A percentile compares a stretch with the other conserved stretches of the same genome.
These are phyloP conservation scores for Caenorhabditis latens DNA, from an alignment of 1,140 invertebrate species.

Conservation along the genomic window DNA sequence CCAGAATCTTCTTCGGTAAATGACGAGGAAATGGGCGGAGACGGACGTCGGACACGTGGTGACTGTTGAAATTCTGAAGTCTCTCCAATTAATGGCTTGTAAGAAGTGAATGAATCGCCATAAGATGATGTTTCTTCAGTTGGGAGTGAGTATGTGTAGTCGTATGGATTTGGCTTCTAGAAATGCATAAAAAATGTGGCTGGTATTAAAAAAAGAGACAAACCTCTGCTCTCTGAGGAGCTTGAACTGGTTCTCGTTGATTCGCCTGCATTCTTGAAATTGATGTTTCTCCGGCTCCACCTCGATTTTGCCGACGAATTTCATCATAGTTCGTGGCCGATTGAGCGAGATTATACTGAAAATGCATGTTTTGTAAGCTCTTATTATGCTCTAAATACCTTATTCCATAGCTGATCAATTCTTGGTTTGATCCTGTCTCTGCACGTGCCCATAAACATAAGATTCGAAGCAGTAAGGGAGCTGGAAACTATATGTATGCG, in stretches of 20 bases:
- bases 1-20: neutral
- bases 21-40: slow-evolving; percentile 7
- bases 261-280: neutral
- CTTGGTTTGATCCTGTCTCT: slow-evolving; percentile 52
- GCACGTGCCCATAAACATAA: slow-evolving; percentile 59
- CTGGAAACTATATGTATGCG: neutral
- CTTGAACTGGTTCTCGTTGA: neutral
- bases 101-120: slow-evolving; percentile 27
- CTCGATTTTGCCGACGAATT: slow-evolving; percentile 45
- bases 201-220: neutral
- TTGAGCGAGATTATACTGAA: slow-evolving; percentile 9
- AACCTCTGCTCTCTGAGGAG: neutral
- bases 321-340: slow-evolving; percentile 44
- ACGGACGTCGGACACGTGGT: neutral
- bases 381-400: neutral
- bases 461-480: slow-evolving; percentile 55
- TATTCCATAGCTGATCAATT: slow-evolving; percentile 57
- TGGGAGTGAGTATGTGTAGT: neutral
- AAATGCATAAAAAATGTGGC: neutral
- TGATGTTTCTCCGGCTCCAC: neutral
- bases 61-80: slow-evolving; percentile 8
- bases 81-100: slow-evolving; percentile 15
- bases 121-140: neutral
- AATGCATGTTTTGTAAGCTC: neutral
- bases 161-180: slow-evolving; percentile 37